A percentile compares a stretch with the other conserved stretches of the same genome.
These are phyloP conservation scores for Drosophila miranda DNA, from an alignment of 1,140 invertebrate genomes.

Conservation along the genomic window DNA sequence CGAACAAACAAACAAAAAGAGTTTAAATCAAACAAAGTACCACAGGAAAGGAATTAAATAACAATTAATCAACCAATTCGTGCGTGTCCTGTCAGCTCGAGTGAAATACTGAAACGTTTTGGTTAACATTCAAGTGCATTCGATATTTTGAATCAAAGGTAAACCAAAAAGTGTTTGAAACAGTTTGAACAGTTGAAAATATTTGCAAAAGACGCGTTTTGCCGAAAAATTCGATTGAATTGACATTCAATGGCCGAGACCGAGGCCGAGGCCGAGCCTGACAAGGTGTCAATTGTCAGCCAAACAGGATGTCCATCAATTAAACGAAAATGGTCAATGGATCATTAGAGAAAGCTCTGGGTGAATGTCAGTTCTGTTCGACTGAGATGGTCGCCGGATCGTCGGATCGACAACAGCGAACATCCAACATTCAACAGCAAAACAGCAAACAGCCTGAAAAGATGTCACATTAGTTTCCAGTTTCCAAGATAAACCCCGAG, in stretches of 20 bases:
- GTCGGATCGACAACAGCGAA: slow-evolving; percentile 20
- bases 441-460: slow-evolving; percentile 26
- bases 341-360: slow-evolving; percentile 75
- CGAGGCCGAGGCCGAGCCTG: slow-evolving; percentile 12
- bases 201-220: slow-evolving; percentile 14
- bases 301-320: slow-evolving; percentile 74
- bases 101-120: slow-evolving; percentile 27
- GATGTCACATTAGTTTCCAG: slow-evolving; percentile 52
- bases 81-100: slow-evolving; percentile 53
- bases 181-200: slow-evolving; percentile 6
- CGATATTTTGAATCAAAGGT: slow-evolving; percentile 20
- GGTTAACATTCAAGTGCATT: slow-evolving; percentile 5
- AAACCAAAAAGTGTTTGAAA: slow-evolving; percentile 24
- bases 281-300: slow-evolving; percentile 70
- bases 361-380: slow-evolving; percentile 60
- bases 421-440: slow-evolving; percentile 1
- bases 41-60: slow-evolving; percentile 13
- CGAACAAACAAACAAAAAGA: slow-evolving; percentile 9
- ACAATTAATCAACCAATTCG: slow-evolving; percentile 26
- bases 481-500: slow-evolving; percentile 35
- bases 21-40: slow-evolving; percentile 3
- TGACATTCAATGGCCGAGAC: slow-evolving; percentile 37
- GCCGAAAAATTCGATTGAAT: slow-evolving; percentile 35
- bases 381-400: slow-evolving; percentile 26
- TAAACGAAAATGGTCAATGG: slow-evolving; percentile 77